Evolutionary conservation across 2,888 invertebrate genomes (phyloP).

Genomic region (Aporophyla nigra): DNA sequence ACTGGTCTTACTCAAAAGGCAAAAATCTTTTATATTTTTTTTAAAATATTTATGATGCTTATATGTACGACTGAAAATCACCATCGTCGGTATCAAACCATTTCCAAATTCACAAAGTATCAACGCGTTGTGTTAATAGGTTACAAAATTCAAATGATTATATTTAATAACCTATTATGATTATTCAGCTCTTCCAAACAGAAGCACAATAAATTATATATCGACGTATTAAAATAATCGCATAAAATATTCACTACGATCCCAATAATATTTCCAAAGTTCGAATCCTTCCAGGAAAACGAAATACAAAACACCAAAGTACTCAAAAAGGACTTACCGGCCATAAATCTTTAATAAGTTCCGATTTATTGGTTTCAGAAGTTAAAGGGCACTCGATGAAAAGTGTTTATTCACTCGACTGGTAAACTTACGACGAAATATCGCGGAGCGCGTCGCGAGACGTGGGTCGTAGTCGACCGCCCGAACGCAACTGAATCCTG

Average conservation of each 20-base stretch:
- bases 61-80: too few relatives aligned
- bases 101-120: neutral
- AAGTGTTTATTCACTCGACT: constrained; percentile 55
- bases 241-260: constrained; percentile 16
- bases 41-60: too few relatives aligned
- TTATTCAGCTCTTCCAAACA: neutral
- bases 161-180: neutral
- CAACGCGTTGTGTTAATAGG: neutral
- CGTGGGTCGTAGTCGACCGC: constrained; percentile 43
- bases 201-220: neutral
- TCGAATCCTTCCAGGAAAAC: constrained; percentile 21
- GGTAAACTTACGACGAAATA: constrained; percentile 55
- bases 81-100: neutral
- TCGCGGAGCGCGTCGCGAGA: constrained; percentile 35
- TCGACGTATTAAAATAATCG: neutral
- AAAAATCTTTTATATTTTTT: too few relatives aligned
- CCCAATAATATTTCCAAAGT: constrained; percentile 19
- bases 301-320: constrained; percentile 32
- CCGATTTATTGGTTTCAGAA: constrained; percentile 50
- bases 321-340: constrained; percentile 61
- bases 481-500: constrained; percentile 57
- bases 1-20: too few relatives aligned
- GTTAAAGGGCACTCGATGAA: constrained; percentile 58
- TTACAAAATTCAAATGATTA: neutral
- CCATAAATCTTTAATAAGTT: constrained; percentile 59